Evolutionary conservation across 2,888 invertebrate genomes (phyloP), one percentile per base, ranked within the genome.

Genomic region (Octonoba sinensis): DNA sequence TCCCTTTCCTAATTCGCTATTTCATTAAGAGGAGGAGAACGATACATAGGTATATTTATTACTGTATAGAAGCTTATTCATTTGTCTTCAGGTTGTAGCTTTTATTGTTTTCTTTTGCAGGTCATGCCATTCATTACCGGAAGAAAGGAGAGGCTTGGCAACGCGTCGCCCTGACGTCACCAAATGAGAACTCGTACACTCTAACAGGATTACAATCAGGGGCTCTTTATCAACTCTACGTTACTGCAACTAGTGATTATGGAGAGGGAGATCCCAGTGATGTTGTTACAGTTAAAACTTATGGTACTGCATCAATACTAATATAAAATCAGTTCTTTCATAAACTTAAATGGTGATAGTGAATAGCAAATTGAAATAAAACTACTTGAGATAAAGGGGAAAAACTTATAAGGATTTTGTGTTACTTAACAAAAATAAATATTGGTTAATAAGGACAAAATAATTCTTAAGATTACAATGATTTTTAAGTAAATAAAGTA

Each of bases 211-310:
- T 84, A 22, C 79, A 84, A n/a, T 51, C 60, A 46, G 82, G 71
- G 13, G 65, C 84, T 36, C 64, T 77, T n/a, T 84, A 84, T 56
- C 84, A 84, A 62, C 73, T 84, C 20, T 84, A 84, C 56, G 82
- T 84, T 13, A 82, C 82, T 18, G 76, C 84, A 27, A 75, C 66
- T 47, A 74, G 74, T 36, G 82, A 82, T 20, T 84, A 71, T 18
- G 84, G 84, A 22, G 84, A 84, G 65, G 84, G 84, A 8, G 84
- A 84, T 65, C 84, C 84, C 1, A 84, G 84, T 47, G 82, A 82
- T 20, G 54, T 82, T 1, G 75, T 84, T 57, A 78, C 82, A 20
- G 82, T 82, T 18, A 84, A 82, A 57, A 84, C 84, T 13, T 76
- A 76, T 24, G 71, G 82, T 82, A 72, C 8, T 36, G 6, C 8